Evolutionary conservation across 2,113 vertebrate genomes (phyloP), one percentile per base, ranked within the genome.

Genomic region (Mus pahari): DNA sequence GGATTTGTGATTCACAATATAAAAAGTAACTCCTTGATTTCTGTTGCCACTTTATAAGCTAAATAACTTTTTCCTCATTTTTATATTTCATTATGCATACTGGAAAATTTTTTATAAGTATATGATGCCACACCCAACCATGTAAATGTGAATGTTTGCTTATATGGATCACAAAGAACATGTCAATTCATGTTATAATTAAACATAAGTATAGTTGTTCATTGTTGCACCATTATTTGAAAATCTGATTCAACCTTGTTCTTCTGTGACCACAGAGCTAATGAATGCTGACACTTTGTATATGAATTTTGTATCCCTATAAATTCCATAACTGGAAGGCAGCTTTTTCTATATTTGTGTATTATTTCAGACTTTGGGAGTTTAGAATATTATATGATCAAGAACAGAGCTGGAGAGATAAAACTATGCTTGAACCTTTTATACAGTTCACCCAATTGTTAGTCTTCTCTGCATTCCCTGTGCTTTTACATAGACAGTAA

Each of bases 141-240:
- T 20, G 50, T 62, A 64, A 64, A 92, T 66, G 36, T 58, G 55
- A 95, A 45, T 42, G 79, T 74, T 82, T 90, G 64, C 81, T 96
- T 81, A 86, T 53, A n/a, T 73, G 33, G 19, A 42, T 96, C 33
- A 82, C 45, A 81, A 96, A 92, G 22, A 87, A 89, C 2, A 88
- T 31, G 2, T 77, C 39, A 53, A 90, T 58, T 86, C 26, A 24
- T 78, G n/a, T 90, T 75, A 84, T 88, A 86, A 74, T 39, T 82
- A 28, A 94, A 71, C 66, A 4, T 95, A 93, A 79, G 19, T 77
- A 73, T 22, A 92, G 33, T 94, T 87, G n/a, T 86, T 89, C 20
- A 82, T 92, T 36, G 42, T 94, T 36, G 68, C 3, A 31, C 24
- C 62, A 82, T 86, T 93, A 71, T 45, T 94, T 91, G 31, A 89